phyloP scores from a whole-genome alignment of 2,113 vertebrate species.

The Psittacula cyanocephala region DNA sequence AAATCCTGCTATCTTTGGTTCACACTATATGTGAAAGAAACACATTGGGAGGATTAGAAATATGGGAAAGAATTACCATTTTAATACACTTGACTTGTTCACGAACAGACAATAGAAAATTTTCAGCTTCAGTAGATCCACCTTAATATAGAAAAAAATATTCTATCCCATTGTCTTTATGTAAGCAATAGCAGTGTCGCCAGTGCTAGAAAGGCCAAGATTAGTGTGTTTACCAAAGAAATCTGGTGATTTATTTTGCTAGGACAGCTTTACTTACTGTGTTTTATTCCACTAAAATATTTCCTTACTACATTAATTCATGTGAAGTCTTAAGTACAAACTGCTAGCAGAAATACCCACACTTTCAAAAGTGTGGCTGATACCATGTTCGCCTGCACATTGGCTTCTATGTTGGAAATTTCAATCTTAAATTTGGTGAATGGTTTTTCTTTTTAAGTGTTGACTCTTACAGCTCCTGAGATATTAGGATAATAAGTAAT shows the following conservation, averaged over 20 bases:
- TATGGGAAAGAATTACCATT: slow-evolving; percentile 67
- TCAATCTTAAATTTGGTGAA: not conserved
- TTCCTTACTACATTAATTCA: not conserved
- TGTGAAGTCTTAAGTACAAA: not conserved
- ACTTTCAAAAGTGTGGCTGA: not conserved
- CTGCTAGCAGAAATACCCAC: not conserved
- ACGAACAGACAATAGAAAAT: slow-evolving; percentile 49
- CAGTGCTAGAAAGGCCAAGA: not conserved
- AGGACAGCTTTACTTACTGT: not conserved
- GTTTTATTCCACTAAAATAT: not conserved
- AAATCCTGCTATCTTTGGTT: slow-evolving; percentile 60
- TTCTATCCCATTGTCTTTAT: not conserved
- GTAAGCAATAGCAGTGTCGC: not conserved
- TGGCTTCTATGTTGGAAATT: no score
- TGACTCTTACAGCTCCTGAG: not conserved
- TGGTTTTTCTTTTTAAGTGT: not conserved
- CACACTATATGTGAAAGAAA: slow-evolving; percentile 22
- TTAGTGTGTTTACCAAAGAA: not conserved
- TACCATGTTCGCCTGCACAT: not conserved
- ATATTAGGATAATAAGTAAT: slow-evolving; percentile 32
- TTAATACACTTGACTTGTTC: slow-evolving; percentile 68
- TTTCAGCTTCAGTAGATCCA: slow-evolving; percentile 64
- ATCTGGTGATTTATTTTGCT: not conserved
- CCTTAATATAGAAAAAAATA: slow-evolving; percentile 49
- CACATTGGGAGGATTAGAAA: slow-evolving; percentile 67